Conservation (phyloP, 2,888 invertebrate species). For the Hirtodrosophila cameraria region DNA sequence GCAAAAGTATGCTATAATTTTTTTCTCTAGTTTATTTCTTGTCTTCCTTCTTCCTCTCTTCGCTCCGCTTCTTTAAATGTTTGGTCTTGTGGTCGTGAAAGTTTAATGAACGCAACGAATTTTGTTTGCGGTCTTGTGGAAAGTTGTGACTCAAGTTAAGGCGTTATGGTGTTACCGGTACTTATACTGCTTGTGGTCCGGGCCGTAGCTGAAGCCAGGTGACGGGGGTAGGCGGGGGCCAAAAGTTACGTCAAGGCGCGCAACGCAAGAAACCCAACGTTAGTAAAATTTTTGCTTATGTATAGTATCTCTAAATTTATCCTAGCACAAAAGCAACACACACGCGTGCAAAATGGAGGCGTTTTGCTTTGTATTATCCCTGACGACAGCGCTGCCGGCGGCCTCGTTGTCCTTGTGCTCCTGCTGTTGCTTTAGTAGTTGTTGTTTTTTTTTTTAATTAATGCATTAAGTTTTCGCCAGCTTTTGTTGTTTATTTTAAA, state of each 20-base stretch:
- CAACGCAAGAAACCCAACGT: constrained; percentile 67
- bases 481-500: constrained; percentile 1
- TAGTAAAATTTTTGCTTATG: constrained; percentile 45
- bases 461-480: constrained; percentile 44
- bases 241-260: constrained; percentile 71
- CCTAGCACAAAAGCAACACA: constrained; percentile 42
- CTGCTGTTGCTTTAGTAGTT: constrained; percentile 12
- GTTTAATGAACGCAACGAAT: constrained; percentile 73
- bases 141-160: constrained; percentile 72
- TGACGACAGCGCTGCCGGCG: constrained; percentile 17
- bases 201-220: constrained; percentile 11
- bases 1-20: constrained; percentile 47
- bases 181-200: constrained; percentile 41
- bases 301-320: constrained; percentile 34
- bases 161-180: constrained; percentile 70
- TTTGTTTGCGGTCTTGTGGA: constrained; percentile 49
- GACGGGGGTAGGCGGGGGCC: constrained; percentile 28
- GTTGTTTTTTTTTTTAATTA: too few relatives aligned
- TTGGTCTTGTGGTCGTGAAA: constrained; percentile 65
- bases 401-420: constrained; percentile 23
- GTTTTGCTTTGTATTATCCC: constrained; percentile 17
- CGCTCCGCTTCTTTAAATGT: constrained; percentile 36
- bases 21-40: constrained; percentile 19
- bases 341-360: constrained; percentile 52
- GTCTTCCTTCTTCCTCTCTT: constrained; percentile 8